A percentile compares a stretch with the other conserved stretches of the same genome.
phyloP scores from a whole-genome alignment of 2,888 invertebrate genomes.

The Limnephilus marmoratus region DNA sequence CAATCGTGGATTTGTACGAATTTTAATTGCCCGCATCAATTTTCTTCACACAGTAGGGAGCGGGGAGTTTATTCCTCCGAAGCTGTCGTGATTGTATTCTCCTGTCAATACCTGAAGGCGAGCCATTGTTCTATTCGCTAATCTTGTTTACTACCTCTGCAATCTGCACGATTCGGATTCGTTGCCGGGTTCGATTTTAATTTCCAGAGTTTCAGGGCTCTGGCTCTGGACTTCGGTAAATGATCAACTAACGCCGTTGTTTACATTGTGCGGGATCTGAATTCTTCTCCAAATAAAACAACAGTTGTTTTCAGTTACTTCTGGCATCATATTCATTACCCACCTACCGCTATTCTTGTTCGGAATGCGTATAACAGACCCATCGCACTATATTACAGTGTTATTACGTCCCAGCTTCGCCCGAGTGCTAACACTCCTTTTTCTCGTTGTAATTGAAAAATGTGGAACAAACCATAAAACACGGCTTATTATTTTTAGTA shows the following conservation, averaged over 20 bases:
- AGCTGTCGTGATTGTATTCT: constrained; percentile 12
- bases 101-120: constrained; percentile 29
- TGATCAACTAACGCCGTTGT: neutral
- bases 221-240: constrained; percentile 15
- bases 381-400: too few species aligned
- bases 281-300: neutral
- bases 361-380: neutral
- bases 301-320: neutral
- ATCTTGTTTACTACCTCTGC: constrained; percentile 32
- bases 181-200: constrained; percentile 28
- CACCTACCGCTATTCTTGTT: neutral
- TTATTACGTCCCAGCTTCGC: too few species aligned
- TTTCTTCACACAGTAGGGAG: constrained; percentile 34
- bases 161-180: constrained; percentile 44
- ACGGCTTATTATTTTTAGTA: neutral
- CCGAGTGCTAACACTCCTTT: too few species aligned
- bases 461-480: too few species aligned
- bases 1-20: constrained; percentile 35
- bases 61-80: constrained; percentile 15
- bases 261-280: neutral
- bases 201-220: neutral
- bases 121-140: constrained; percentile 42
- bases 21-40: constrained; percentile 30
- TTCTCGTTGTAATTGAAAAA: too few species aligned
- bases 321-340: neutral